A percentile compares a stretch with the other conserved stretches of the same genome.
These are phyloP conservation scores for Corythornis cristatus DNA, from an alignment of 2,113 vertebrate species.

Conservation along the genomic window DNA sequence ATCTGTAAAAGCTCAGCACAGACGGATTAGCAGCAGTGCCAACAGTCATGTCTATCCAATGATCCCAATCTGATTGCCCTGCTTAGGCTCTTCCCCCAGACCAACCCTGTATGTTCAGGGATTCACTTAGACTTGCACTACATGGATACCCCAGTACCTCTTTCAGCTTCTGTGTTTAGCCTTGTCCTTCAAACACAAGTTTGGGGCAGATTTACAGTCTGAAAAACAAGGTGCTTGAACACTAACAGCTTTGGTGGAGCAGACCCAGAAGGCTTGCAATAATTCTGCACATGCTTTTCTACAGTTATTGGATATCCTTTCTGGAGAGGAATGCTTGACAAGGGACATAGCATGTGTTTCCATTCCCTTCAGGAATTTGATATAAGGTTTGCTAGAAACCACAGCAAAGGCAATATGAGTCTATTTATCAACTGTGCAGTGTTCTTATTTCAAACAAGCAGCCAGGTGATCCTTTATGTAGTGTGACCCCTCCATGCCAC, in stretches of 20 bases:
- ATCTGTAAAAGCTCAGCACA: neutral
- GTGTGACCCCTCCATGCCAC: neutral
- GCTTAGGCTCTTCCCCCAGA: neutral
- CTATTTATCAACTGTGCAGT: neutral
- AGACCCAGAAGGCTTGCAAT: slow-evolving; percentile 33
- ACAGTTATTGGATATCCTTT: slow-evolving; percentile 62
- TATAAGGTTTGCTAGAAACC: slow-evolving; percentile 46
- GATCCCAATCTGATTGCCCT: neutral
- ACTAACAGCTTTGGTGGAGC: slow-evolving; percentile 32
- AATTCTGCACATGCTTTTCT: slow-evolving; percentile 44
- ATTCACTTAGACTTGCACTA: neutral
- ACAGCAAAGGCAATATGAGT: neutral
- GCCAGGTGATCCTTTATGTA: neutral
- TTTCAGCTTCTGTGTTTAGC: slow-evolving; percentile 32
- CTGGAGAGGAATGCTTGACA: slow-evolving; percentile 59
- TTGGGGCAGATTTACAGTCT: slow-evolving; percentile 53
- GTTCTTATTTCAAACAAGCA: slow-evolving; percentile 13
- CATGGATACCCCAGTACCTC: neutral
- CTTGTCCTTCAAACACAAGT: slow-evolving; percentile 27
- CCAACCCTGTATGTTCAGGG: neutral
- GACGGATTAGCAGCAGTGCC: neutral
- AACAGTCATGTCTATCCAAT: neutral
- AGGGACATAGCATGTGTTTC: slow-evolving; percentile 46
- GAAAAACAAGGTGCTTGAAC: slow-evolving; percentile 49
- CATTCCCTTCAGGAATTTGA: slow-evolving; percentile 49